A percentile compares a stretch with the other conserved stretches of the same genome.
phyloP scores from a whole-genome alignment of 2,113 vertebrate genomes.

The Micromys minutus region DNA sequence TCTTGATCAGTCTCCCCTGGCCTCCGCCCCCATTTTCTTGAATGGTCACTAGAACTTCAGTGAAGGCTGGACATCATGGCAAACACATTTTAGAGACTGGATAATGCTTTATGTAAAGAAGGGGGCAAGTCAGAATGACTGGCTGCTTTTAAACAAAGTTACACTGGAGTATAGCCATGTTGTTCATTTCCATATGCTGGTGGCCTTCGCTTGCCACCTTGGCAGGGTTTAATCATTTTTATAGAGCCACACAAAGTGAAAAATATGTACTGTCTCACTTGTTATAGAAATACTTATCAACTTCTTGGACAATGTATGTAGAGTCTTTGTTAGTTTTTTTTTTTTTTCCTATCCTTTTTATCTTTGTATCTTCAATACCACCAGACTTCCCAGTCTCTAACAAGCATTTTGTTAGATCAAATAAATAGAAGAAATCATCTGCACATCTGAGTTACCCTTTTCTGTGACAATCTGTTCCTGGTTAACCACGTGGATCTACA shows the following conservation, averaged over 20 bases:
- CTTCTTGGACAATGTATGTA: background rate
- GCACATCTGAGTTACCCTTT: background rate
- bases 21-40: background rate
- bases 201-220: background rate
- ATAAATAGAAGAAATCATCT: background rate
- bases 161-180: background rate
- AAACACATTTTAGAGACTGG: background rate
- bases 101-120: background rate
- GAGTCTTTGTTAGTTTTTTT: background rate
- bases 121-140: background rate
- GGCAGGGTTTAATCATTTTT: background rate
- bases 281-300: conserved; percentile 1
- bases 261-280: background rate
- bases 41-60: background rate
- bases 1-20: background rate
- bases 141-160: background rate
- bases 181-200: background rate
- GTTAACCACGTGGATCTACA: background rate
- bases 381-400: background rate
- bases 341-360: background rate
- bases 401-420: background rate
- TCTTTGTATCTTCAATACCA: background rate
- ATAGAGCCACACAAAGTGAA: background rate
- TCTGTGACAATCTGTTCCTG: background rate
- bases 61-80: background rate